A percentile compares a stretch with the other conserved stretches of the same genome.
phyloP scores from a whole-genome alignment of 2,888 invertebrate genomes.

The Ephialtes manifestator region DNA sequence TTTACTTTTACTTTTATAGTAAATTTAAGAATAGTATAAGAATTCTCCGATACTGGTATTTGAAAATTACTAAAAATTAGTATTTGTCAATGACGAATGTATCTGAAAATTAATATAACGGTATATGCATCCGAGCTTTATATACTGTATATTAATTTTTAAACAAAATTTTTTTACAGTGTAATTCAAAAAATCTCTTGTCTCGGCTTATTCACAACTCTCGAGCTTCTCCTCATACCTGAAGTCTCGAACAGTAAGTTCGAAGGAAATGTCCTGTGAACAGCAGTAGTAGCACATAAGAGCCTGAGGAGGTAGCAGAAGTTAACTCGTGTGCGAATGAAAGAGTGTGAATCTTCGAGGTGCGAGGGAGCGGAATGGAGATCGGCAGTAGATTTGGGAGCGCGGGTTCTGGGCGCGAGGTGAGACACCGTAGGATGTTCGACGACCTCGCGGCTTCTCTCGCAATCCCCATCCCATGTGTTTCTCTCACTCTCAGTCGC shows the following conservation, averaged over 20 bases:
- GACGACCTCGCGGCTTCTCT: conserved; percentile 66
- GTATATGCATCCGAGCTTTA: too few relatives aligned
- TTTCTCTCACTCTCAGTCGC: conserved; percentile 48
- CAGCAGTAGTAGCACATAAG: conserved; percentile 10
- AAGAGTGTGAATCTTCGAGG: conserved; percentile 65
- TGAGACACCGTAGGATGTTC: conserved; percentile 67
- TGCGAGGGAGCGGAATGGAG: conserved; percentile 64
- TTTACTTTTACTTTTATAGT: too few relatives aligned
- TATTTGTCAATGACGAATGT: too few relatives aligned
- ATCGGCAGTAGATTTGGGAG: conserved; percentile 66
- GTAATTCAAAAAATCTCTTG: not conserved
- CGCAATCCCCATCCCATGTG: conserved; percentile 3
- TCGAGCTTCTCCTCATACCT: conserved; percentile 17
- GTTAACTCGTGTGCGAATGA: conserved; percentile 67
- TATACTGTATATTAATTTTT: too few relatives aligned
- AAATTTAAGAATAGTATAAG: too few relatives aligned
- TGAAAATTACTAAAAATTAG: too few relatives aligned
- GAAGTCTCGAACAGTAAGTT: not conserved
- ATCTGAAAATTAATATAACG: too few relatives aligned
- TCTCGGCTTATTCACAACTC: not conserved
- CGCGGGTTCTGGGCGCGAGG: conserved; percentile 59
- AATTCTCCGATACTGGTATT: too few relatives aligned
- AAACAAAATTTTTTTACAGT: too few relatives aligned
- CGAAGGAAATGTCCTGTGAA: conserved; percentile 5
- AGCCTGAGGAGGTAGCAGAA: conserved; percentile 36